phyloP scores from a whole-genome alignment of 1,140 invertebrate genomes.

The Drosophila lacteicornis region DNA sequence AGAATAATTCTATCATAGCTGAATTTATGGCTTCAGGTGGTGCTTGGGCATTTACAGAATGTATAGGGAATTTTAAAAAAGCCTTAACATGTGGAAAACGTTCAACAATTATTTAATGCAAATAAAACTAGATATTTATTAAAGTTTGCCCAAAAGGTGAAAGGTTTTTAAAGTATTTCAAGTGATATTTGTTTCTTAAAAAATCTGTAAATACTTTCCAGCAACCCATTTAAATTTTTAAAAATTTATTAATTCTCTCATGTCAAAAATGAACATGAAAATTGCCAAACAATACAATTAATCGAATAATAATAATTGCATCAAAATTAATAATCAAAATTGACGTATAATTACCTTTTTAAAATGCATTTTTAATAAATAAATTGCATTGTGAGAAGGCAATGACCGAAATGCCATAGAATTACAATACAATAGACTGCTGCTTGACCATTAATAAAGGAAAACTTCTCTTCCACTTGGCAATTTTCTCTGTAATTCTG shows the following conservation, averaged over 20 bases:
- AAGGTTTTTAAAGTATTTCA: background rate
- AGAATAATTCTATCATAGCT: background rate
- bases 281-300: constrained; percentile 3
- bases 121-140: background rate
- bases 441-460: background rate
- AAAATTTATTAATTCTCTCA: background rate
- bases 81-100: background rate
- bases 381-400: constrained; percentile 1
- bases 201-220: background rate
- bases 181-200: background rate
- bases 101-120: background rate
- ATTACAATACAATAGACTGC: background rate
- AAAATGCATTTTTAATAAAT: constrained; percentile 1
- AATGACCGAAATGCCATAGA: background rate
- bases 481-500: background rate
- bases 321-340: constrained; percentile 5
- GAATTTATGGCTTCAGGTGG: background rate
- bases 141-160: background rate
- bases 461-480: background rate
- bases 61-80: background rate
- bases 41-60: background rate
- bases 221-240: background rate
- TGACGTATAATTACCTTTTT: constrained; percentile 1
- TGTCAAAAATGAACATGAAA: constrained; percentile 1
- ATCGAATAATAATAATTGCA: constrained; percentile 16